A percentile compares a stretch with the other conserved stretches of the same genome.
Conservation (phyloP, 2,113 vertebrate genomes). For the Pelmatolapia mariae region DNA sequence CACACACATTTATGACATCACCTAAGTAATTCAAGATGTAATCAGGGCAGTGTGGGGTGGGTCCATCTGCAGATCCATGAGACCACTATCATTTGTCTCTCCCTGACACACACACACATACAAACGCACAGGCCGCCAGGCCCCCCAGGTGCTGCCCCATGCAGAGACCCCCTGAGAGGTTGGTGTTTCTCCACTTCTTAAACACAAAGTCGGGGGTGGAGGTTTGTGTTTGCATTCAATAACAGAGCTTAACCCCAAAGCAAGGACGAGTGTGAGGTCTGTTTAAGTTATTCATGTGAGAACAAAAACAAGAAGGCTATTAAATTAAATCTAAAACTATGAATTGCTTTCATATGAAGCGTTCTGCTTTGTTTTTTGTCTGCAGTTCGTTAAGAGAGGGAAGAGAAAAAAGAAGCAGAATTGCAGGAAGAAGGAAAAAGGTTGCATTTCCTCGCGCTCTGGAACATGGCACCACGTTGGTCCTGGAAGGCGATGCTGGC, state of each 20-base stretch:
- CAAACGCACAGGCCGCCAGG: background rate
- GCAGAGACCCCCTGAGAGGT: conserved; percentile 26
- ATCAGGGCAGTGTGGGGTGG: background rate
- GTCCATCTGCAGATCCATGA: background rate
- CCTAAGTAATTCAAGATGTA: conserved; percentile 52
- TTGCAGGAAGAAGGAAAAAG: background rate
- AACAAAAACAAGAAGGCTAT: background rate
- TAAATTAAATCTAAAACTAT: background rate
- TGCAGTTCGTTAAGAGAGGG: rapidly evolving
- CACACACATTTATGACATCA: conserved; percentile 29
- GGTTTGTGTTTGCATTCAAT: background rate
- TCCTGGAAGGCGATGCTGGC: background rate
- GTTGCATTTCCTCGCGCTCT: background rate
- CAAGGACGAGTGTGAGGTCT: background rate
- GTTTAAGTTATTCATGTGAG: background rate
- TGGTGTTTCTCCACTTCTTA: background rate
- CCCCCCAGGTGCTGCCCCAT: conserved; percentile 27
- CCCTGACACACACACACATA: background rate
- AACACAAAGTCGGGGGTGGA: background rate
- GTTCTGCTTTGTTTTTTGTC: background rate
- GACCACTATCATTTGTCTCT: background rate
- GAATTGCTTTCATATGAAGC: background rate
- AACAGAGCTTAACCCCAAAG: background rate
- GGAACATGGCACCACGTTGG: background rate
- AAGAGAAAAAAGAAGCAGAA: background rate